phyloP scores from a whole-genome alignment of 2,888 invertebrate species.

The Drosophila barbarae region DNA sequence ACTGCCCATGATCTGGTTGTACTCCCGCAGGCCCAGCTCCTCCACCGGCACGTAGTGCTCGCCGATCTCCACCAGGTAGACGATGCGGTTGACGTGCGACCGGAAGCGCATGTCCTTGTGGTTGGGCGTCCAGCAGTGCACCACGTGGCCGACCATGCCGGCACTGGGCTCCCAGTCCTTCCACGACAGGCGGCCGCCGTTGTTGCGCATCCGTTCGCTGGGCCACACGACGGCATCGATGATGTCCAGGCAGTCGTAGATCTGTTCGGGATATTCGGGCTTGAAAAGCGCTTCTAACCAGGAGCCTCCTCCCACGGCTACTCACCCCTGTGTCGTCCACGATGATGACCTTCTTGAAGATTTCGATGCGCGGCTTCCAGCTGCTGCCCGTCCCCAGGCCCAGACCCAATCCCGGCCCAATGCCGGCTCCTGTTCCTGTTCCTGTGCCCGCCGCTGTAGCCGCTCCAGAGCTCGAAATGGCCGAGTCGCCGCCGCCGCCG shows the following conservation, averaged over 20 bases:
- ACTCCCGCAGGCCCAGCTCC: constrained; percentile 89
- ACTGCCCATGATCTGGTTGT: constrained; percentile 75
- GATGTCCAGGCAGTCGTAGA: constrained; percentile 94
- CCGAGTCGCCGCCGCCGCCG: constrained; percentile 36
- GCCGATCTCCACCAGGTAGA: constrained; percentile 94
- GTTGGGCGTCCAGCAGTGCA: constrained; percentile 96
- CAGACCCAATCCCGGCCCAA: not conserved
- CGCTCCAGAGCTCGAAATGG: constrained; percentile 6
- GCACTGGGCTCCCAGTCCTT: constrained; percentile 92
- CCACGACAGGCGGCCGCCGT: constrained; percentile 94
- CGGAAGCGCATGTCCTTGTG: constrained; percentile 92
- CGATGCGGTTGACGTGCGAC: constrained; percentile 95
- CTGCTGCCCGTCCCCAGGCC: constrained; percentile 19
- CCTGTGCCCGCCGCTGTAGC: not conserved
- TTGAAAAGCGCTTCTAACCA: not conserved
- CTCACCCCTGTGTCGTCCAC: constrained; percentile 79
- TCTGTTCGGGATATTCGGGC: constrained; percentile 77
- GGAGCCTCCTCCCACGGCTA: not conserved
- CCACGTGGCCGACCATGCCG: constrained; percentile 96
- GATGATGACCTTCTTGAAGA: constrained; percentile 79
- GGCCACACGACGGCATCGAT: constrained; percentile 97
- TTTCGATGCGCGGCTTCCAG: constrained; percentile 73
- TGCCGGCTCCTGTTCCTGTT: not conserved
- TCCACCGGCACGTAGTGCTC: constrained; percentile 96
- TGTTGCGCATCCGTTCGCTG: constrained; percentile 90